phyloP scores from a whole-genome alignment of 53 echinoderm and acorn worm genomes.

The Temnopleurus reevesii region DNA sequence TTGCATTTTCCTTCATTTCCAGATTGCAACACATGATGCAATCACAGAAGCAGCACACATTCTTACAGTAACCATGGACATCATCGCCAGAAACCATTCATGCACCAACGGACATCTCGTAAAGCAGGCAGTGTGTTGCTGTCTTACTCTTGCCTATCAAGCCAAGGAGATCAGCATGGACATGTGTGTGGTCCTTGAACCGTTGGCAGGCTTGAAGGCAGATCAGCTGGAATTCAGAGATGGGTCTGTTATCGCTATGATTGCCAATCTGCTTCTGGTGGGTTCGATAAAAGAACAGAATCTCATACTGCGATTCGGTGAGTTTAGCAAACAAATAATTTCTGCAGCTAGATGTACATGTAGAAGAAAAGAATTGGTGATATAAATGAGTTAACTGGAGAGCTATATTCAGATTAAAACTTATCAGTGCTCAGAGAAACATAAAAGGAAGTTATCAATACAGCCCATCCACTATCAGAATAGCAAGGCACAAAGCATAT shows the following conservation, averaged over 20 bases:
- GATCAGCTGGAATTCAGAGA: neutral
- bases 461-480: too few relatives aligned
- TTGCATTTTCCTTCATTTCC: too few relatives aligned
- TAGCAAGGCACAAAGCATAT: too few relatives aligned
- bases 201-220: neutral
- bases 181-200: neutral
- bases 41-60: constrained; percentile 34
- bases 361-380: too few relatives aligned
- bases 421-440: too few relatives aligned
- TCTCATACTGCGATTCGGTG: neutral
- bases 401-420: too few relatives aligned
- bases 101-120: neutral
- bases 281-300: constrained; percentile 39
- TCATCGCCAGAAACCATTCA: neutral
- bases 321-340: too few relatives aligned
- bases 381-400: too few relatives aligned
- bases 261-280: neutral
- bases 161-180: constrained; percentile 15
- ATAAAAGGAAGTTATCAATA: too few relatives aligned
- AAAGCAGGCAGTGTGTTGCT: neutral
- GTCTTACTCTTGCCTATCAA: constrained; percentile 18
- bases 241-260: neutral
- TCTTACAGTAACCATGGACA: neutral
- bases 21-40: neutral
- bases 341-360: too few relatives aligned